phyloP scores from a whole-genome alignment of 2,113 vertebrate genomes.

The Paradisaea rubra region DNA sequence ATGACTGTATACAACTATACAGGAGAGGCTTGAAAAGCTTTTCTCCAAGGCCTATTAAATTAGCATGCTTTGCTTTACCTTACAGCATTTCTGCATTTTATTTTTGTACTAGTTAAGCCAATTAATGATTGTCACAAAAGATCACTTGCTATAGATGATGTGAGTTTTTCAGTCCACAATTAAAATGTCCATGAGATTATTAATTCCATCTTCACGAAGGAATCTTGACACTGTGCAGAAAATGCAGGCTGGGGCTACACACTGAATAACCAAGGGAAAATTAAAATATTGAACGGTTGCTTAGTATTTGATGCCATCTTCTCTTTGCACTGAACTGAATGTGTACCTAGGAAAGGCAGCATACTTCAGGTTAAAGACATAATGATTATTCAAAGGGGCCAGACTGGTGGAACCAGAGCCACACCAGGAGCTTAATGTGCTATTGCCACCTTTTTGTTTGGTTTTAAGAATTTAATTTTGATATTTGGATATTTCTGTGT shows the following conservation, averaged over 20 bases:
- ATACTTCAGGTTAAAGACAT: not conserved
- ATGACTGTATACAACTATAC: too few species aligned
- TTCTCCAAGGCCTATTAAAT: not conserved
- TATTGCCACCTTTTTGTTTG: not conserved
- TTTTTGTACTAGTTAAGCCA: not conserved
- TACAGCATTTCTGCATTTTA: not conserved
- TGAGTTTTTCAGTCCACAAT: not conserved
- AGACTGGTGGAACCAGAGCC: not conserved
- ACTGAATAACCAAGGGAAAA: not conserved
- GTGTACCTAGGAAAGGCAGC: not conserved
- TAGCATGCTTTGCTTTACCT: not conserved
- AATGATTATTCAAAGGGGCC: not conserved
- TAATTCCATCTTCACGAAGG: not conserved
- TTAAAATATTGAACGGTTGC: not conserved
- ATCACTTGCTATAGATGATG: not conserved
- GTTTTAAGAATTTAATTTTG: not conserved
- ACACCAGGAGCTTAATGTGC: not conserved
- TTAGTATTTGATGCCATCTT: not conserved
- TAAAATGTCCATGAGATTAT: not conserved
- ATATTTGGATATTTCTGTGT: not conserved
- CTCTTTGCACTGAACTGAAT: not conserved
- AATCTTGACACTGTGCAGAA: not conserved
- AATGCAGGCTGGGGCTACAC: not conserved
- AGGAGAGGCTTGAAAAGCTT: not conserved
- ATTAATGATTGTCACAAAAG: not conserved